Conservation (phyloP, 2,797 vertebrate genomes). For the Myotis daubentonii region DNA sequence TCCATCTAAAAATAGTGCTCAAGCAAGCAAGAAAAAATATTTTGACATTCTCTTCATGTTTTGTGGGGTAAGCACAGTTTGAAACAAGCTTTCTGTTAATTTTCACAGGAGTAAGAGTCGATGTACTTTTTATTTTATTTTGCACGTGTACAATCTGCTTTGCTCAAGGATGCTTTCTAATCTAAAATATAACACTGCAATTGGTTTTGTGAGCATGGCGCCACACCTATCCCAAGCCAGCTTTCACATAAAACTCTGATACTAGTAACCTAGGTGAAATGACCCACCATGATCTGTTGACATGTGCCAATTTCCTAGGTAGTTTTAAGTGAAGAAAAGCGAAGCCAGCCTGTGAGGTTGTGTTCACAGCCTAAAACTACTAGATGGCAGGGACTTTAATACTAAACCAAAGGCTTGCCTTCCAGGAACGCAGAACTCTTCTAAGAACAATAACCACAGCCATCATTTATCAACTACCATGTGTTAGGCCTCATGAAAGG, state of each 20-base stretch:
- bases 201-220: constrained; percentile 13
- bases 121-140: constrained; percentile 59
- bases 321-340: neutral
- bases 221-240: neutral
- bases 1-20: constrained; percentile 76
- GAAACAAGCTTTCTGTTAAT: constrained; percentile 71
- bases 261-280: neutral
- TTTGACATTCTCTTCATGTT: constrained; percentile 78
- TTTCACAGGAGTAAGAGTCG: constrained; percentile 59
- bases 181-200: neutral
- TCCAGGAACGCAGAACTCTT: neutral
- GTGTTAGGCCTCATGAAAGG: neutral
- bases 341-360: neutral
- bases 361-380: neutral
- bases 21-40: constrained; percentile 75
- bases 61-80: constrained; percentile 69
- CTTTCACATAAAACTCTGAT: neutral
- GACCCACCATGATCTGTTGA: neutral
- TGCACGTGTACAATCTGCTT: neutral
- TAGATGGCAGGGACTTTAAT: neutral
- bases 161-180: constrained; percentile 51
- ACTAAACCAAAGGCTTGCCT: neutral
- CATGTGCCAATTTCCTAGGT: neutral
- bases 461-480: neutral
- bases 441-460: neutral